A percentile compares a stretch with the other conserved stretches of the same genome.
phyloP scores from a whole-genome alignment of 2,888 invertebrate genomes.

The Tenodera sinensis region DNA sequence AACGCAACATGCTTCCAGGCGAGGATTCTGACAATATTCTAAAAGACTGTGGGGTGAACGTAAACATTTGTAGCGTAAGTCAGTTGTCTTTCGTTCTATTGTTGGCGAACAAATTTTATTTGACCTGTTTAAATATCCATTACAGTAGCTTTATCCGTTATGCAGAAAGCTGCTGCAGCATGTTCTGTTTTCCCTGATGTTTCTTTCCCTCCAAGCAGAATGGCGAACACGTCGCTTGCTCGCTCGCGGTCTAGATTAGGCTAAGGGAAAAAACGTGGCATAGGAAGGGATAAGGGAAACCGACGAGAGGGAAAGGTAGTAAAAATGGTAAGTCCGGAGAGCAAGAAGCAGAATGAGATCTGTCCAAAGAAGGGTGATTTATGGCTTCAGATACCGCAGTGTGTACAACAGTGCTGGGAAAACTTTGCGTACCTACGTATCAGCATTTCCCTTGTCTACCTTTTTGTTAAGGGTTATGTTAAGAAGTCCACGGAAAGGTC shows the following conservation, averaged over 20 bases:
- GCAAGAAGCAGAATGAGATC: background rate
- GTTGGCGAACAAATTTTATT: too few relatives aligned
- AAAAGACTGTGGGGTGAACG: too few relatives aligned
- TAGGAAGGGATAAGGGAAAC: background rate
- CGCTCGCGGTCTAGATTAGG: background rate
- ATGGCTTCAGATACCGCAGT: background rate
- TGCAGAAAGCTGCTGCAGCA: too few relatives aligned
- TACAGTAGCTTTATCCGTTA: too few relatives aligned
- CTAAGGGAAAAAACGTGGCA: background rate
- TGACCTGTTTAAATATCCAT: too few relatives aligned
- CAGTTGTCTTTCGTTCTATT: too few relatives aligned
- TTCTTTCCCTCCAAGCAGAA: background rate
- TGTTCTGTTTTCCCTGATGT: background rate
- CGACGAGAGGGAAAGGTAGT: background rate
- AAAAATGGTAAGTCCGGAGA: background rate
- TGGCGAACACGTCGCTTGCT: background rate
- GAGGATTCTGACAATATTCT: too few relatives aligned
- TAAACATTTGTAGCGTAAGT: too few relatives aligned
- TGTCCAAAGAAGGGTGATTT: background rate
- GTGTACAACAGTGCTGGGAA: background rate
- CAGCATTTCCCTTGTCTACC: background rate
- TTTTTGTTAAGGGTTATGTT: background rate
- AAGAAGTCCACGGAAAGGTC: background rate
- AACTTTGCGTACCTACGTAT: background rate
- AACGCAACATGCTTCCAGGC: too few relatives aligned